Evolutionary conservation across 2,888 invertebrate species (phyloP).

Genomic region (Epirrhoe alternata): DNA sequence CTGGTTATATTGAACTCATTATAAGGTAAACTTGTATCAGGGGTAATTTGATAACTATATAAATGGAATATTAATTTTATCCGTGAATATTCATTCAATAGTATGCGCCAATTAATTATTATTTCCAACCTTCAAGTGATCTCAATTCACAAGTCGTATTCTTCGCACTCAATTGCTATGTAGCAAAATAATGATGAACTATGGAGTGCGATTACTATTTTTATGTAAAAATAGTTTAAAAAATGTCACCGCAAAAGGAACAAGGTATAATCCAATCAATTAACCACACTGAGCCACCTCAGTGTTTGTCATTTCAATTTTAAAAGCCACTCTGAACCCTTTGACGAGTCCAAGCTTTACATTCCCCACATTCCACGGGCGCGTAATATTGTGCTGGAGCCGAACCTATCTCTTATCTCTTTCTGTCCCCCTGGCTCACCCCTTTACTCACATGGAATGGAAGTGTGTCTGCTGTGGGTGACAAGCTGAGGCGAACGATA

Average conservation of each 20-base stretch:
- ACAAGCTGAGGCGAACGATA: conserved; percentile 57
- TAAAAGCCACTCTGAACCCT: conserved; percentile 74
- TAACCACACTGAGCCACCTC: conserved; percentile 58
- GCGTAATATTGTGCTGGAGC: conserved; percentile 60
- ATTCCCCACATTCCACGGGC: conserved; percentile 72
- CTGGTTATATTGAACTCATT: no score
- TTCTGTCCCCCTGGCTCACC: conserved; percentile 56
- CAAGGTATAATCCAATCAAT: conserved; percentile 62
- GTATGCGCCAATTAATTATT: no score
- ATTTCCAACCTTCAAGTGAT: no score
- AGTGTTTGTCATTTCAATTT: conserved; percentile 80
- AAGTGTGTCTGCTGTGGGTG: conserved; percentile 46
- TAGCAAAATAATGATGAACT: no score
- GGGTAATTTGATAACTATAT: no score
- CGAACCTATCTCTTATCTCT: conserved; percentile 54
- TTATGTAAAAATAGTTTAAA: no score
- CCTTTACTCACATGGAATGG: conserved; percentile 52
- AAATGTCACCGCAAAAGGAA: conserved; percentile 11
- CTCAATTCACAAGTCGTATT: no score
- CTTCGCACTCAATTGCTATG: no score
- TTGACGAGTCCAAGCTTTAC: conserved; percentile 73
- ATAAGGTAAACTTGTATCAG: no score
- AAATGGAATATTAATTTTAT: no score
- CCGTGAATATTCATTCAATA: no score
- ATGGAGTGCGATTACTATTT: no score